Evolutionary conservation across 2,797 vertebrate species (phyloP).

Genomic region (Lutjanus campechanus): DNA sequence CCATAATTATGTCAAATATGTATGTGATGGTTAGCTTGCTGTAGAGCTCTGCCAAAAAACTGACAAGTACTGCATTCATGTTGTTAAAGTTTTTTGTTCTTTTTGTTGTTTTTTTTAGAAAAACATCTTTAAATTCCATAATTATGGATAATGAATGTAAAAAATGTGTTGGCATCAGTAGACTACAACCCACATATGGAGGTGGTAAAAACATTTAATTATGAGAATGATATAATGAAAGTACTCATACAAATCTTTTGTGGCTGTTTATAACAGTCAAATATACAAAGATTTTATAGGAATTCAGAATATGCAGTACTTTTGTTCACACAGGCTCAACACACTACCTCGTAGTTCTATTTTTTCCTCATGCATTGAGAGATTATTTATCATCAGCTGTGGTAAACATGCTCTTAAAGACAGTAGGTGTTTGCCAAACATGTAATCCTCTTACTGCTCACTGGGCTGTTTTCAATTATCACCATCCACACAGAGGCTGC

Average conservation of each 20-base stretch:
- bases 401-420: slow-evolving; percentile 50
- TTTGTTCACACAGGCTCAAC: neutral
- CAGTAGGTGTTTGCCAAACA: slow-evolving; percentile 42
- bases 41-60: neutral
- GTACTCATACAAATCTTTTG: neutral
- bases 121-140: neutral
- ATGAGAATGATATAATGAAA: neutral
- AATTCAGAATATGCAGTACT: neutral
- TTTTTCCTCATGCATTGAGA: neutral
- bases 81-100: neutral
- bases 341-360: neutral
- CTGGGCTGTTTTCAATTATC: slow-evolving; percentile 49
- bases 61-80: neutral
- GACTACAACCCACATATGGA: neutral
- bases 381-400: slow-evolving; percentile 50
- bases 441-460: slow-evolving; percentile 67
- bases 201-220: neutral
- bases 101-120: neutral
- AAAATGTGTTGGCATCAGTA: neutral
- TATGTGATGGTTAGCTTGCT: neutral
- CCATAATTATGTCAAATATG: neutral
- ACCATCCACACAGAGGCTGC: slow-evolving; percentile 19
- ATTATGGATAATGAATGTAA: neutral
- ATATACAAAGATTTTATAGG: neutral
- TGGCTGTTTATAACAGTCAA: neutral